phyloP scores from a whole-genome alignment of 2,888 invertebrate genomes.

The Microchrysa polita region DNA sequence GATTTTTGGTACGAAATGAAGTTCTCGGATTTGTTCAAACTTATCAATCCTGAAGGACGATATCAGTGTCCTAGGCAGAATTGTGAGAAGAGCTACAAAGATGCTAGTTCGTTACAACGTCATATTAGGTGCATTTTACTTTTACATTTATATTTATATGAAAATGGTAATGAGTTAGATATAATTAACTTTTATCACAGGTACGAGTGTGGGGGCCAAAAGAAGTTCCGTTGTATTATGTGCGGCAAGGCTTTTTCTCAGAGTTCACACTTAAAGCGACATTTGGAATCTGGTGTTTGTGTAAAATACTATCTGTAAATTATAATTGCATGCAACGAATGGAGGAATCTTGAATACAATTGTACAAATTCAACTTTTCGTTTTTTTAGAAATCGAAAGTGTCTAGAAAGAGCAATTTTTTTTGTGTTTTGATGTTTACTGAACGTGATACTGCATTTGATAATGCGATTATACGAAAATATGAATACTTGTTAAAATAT shows the following conservation, averaged over 20 bases:
- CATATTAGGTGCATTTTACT: slow-evolving; percentile 62
- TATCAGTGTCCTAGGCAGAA: slow-evolving; percentile 64
- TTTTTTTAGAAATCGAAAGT: too few species aligned
- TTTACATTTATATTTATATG: neutral
- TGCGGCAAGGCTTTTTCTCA: slow-evolving; percentile 75
- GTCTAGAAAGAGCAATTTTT: too few species aligned
- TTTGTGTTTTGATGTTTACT: too few species aligned
- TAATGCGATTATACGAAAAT: too few species aligned
- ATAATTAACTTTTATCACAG: slow-evolving; percentile 58
- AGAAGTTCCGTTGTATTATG: slow-evolving; percentile 73
- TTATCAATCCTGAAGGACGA: slow-evolving; percentile 64
- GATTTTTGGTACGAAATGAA: slow-evolving; percentile 65
- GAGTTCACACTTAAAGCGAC: slow-evolving; percentile 72
- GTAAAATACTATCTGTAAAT: slow-evolving; percentile 66
- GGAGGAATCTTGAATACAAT: too few species aligned
- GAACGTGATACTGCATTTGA: too few species aligned
- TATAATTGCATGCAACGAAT: slow-evolving; percentile 18
- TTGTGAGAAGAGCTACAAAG: slow-evolving; percentile 65
- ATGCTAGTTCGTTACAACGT: slow-evolving; percentile 65
- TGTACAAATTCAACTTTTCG: too few species aligned
- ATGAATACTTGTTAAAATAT: too few species aligned
- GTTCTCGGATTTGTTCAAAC: slow-evolving; percentile 64
- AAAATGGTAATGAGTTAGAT: slow-evolving; percentile 5
- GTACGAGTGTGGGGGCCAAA: slow-evolving; percentile 77
- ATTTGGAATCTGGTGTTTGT: slow-evolving; percentile 67